Evolutionary conservation across 2,797 vertebrate genomes (phyloP), one percentile per base, ranked within the genome.

Genomic region (Acrossocheilus fasciatus): DNA sequence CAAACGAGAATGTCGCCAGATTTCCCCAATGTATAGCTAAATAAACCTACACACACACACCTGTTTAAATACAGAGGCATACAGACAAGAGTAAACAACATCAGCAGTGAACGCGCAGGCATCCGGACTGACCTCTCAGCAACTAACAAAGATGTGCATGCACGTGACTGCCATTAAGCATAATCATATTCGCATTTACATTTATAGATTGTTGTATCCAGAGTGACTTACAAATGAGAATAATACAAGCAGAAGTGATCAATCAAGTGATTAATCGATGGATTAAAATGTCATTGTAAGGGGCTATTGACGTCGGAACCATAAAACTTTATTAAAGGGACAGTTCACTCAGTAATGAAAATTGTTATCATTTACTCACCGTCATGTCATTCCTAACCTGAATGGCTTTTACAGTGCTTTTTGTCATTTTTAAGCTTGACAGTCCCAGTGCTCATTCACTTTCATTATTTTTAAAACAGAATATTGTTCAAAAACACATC

Each of bases 91-190:
- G 89, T 89, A 91, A 92, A 94, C 92, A 74, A 91, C 91, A 93
- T 93, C 92, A 91, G 90, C 89, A 91, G 89, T 81, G 78, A 89
- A 86, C 87, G 66, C 0, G 88, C 89, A 87, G 41, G 90, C 91
- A 86, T 95, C 91, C 76, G 57, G 90, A 92, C 91, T 95, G 90
- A 86, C 92, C 84, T 47, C 82, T 87, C 92, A 91, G 93, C 95
- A 95, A 93, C 14, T 34, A 80, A 66, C 78, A 62, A n/a, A 79
- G 54, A 78, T 78, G 76, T 11, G 36, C 18, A 9, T 30, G 57
- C 39, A 20, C 11, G 9, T 20, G 59, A 45, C 72, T 74, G n/a
- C 18, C 59, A 66, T 81, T 66, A 34, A 15, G 11, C 15, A 47
- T 34, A 20, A 81, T 81, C 57, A 64, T 80, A 62, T 64, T 62